Evolutionary conservation across 2,113 vertebrate species (phyloP).

Genomic region (Ceyx margarethae): DNA sequence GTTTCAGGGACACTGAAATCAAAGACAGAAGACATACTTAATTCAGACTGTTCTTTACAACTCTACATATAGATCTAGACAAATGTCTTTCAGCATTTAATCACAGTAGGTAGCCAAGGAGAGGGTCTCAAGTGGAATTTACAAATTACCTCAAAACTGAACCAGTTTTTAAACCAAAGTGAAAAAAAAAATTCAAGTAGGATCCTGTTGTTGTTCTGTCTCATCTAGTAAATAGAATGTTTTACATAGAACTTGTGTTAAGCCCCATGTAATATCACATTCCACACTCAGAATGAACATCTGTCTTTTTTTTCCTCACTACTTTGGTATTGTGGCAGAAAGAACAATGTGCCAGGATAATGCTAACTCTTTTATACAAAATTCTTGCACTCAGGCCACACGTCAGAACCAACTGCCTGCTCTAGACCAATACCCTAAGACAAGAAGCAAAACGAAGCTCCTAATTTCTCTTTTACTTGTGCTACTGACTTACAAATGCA

Average conservation of each 20-base stretch:
- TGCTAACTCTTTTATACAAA: neutral
- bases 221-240: neutral
- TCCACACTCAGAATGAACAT: neutral
- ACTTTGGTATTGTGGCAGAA: neutral
- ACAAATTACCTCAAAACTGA: neutral
- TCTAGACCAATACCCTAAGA: neutral
- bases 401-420: neutral
- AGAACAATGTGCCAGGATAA: neutral
- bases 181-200: neutral
- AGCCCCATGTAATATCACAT: neutral
- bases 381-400: neutral
- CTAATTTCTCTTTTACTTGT: neutral
- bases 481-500: neutral
- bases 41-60: neutral
- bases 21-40: neutral
- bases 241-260: neutral
- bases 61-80: neutral
- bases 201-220: neutral
- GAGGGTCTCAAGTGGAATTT: neutral
- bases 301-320: neutral
- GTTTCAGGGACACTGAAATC: neutral
- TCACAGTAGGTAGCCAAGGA: neutral
- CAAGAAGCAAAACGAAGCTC: neutral
- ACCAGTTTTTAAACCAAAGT: neutral
- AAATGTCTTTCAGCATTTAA: neutral